Evolutionary conservation across 2,888 invertebrate genomes (phyloP), one percentile per base, ranked within the genome.

Genomic region (Tenthredo distinguenda): DNA sequence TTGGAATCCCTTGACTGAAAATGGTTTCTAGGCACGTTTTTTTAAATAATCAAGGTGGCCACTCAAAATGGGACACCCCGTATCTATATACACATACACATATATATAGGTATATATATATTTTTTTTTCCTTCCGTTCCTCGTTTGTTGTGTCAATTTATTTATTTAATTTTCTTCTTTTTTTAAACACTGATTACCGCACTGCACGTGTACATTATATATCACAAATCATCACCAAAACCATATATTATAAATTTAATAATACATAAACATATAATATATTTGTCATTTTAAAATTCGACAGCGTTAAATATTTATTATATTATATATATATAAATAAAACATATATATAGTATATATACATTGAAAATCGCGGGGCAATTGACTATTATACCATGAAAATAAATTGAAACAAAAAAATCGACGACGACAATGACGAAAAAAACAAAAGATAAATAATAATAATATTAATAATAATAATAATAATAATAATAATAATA

Each of bases 181-280:
- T 62, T 62, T 2, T 26, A 62, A 26, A 26, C 26, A 62, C 26
- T 62, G 62, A 62, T 62, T 55, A n/a, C 55, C 55, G n/a, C 55
- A 55, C n/a, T n/a, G 55, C n/a, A 55, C 55, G n/a, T 62, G 62
- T 62, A 62, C 62, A 62, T 62, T 62, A 62, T 50, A 62, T 26
- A 62, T 58, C 58, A 58, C 58, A n/a, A n/a, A 58, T 58, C n/a
- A 58, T 58, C 58, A 58, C 58, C 58, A 7, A 58, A 58, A 21
- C n/a, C 21, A 58, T 58, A 58, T 21, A 43, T 43, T 10, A 43
- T 58, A n/a, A 58, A 58, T 58, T 21, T 58, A 58, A 58, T 58
- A n/a, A n/a, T 47, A 47, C 4, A 15, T 47, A 47, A 4, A 47
- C 47, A 4, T 15, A 15, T 47, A 4, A 47, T 15, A 47, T 47